Base-by-base conservation (phyloP, 2,113 vertebrate species). In the Dryoscopus gambensis region DNA sequence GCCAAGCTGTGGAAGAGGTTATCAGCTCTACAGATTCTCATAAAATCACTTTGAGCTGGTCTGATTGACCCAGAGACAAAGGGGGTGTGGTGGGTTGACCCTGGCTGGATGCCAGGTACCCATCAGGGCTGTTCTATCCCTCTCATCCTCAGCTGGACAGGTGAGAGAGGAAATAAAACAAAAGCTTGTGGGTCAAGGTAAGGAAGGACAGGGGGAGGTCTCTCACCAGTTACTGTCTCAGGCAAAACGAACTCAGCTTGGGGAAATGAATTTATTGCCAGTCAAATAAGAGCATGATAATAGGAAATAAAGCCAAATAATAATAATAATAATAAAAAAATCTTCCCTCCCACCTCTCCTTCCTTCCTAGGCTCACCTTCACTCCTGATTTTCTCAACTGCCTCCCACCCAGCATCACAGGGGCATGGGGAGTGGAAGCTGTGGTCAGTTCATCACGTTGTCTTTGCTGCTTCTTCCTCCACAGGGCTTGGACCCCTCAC, bases 341-440 rank as follows among this genome's bases (percentile, higher is more conserved):
- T 3, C 6, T 62, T 30, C 1, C 14, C 2, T 3, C 0, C 1
- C 4, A 11, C 15, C 2, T 9, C 6, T 20, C 4, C 4, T 22
- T 33, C 20, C 20, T 67, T 67, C 6, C 13, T 5, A 12, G 11
- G 6, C 22, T 52, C 15, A 57, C 4, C 5, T 47, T 84, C 39
- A n/a, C 3, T 50, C 5, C 8, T 6, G 15, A 35, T 65, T 60
- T 60, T 53, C 13, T 31, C 4, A 2, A 6, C 1, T 4, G 24
- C 3, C 10, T 59, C 35, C 4, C 7, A 33, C 3, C 0, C 4
- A 37, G 10, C 1, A 3, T 3, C 28, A 13, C n/a, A 37, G 14
- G 3, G 4, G 0, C 3, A 8, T 2, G 1, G 6, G 22, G 8
- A 68, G 37, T 22, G 4, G 12, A 5, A 25, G 33, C 18, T 18